Base-by-base conservation (phyloP, 2,888 invertebrate genomes). In the Cybosia mesomella region DNA sequence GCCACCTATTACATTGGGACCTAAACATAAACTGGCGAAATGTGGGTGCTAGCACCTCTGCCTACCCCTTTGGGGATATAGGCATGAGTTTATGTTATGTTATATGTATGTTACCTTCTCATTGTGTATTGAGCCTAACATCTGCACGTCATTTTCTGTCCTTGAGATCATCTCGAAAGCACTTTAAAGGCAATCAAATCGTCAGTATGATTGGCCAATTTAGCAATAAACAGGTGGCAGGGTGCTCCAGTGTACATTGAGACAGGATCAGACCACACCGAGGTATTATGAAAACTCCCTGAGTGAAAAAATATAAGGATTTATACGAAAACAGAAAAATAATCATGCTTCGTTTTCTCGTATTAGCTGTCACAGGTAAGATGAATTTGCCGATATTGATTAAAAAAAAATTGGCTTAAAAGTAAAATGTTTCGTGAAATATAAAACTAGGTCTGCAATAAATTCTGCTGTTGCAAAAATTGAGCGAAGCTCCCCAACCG, bases 191-290 rank as follows among this genome's bases (percentile, higher is more conserved):
- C 89, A 90, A 87, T 86, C 87, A 87, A 83, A 85, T 74, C 72
- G 76, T 77, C 80, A 73, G 78, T 70, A 63, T 81, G 83, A 92
- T 92, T 92, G 92, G 83, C 76, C 91, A 92, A 93, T 94, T 94
- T 91, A 88, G 71, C 90, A 92, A 93, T 93, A 86, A 87, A 75
- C 87, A 89, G 87, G 86, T 86, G 82, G 76, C 63, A 73, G 76
- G 73, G 76, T 75, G 79, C 73, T 72, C 72, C 76, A 81, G 80
- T 82, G 70, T 75, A 67, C 63, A 66, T 70, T 77, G 64, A 76
- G 76, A 75, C 80, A 74, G 70, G 73, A 75, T 65, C 68, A 67
- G 67, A 78, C 74, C 72, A 74, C 70, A 74, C 68, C 77, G 75
- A 74, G 78, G 39, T 53, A n/a, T n/a, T n/a, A 74, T 74, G 77